Conservation (phyloP, 2,113 vertebrate species). For the Origma solitaria region DNA sequence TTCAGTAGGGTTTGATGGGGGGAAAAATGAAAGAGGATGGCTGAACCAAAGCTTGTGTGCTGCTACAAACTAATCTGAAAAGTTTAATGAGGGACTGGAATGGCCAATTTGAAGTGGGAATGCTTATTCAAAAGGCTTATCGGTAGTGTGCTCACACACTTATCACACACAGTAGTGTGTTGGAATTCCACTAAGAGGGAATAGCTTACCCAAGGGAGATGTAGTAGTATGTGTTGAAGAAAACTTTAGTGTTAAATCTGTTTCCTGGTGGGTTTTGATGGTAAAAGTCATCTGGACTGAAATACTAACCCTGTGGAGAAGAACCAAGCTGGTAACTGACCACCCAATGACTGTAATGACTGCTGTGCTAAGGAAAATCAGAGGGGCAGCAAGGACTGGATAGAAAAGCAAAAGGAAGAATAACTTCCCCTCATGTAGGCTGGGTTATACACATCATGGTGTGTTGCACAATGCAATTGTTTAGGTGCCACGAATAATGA, state of each 20-base stretch:
- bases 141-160: no score
- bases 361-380: not conserved
- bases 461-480: not conserved
- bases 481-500: not conserved
- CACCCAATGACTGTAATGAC: no score
- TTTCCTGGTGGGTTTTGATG: not conserved
- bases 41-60: not conserved
- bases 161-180: no score
- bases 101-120: not conserved
- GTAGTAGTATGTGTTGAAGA: not conserved
- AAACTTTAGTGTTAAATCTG: not conserved
- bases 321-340: not conserved
- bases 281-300: not conserved
- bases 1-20: not conserved
- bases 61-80: not conserved
- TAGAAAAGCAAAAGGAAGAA: not conserved
- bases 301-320: not conserved
- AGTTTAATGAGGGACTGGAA: not conserved
- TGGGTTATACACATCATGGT: fast-evolving
- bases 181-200: not conserved
- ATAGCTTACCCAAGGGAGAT: not conserved
- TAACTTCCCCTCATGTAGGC: not conserved
- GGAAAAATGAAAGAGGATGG: not conserved
- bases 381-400: not conserved
- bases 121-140: not conserved